Evolutionary conservation across 2,888 invertebrate species (phyloP), one percentile per base, ranked within the genome.

Genomic region (Eumacrocentrus americanus): DNA sequence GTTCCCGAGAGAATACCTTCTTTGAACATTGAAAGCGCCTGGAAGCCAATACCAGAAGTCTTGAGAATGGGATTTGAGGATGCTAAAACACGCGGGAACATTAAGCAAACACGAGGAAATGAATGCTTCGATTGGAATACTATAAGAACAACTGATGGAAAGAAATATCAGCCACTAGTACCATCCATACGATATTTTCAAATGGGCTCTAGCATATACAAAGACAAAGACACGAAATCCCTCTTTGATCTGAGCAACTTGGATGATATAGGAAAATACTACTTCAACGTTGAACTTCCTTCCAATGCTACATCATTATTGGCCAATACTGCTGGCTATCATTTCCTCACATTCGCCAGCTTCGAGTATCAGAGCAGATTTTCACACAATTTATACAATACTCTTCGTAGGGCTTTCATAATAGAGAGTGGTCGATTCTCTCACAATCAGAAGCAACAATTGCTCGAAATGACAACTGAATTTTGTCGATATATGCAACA

Each of bases 1-100:
- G 81, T 81, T 0, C 81, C 81, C 2, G 80, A 81, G 56, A 75
- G 70, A 56, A 72, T 80, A 52, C 66, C 69, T 11, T 67, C 78
- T 4, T 68, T 77, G 51, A 79, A 79, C 51, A 65, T 79, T 55
- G 78, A 78, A 67, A 78, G 74, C 58, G 70, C 72, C 9, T 80
- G 80, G 80, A 75, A 66, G 48, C 69, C 76, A 3, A 69, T 80
- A 38, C 73, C 77, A 9, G 75, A 78, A 58, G 37, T 38, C 20
- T 57, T 81, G 6, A 64, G 70, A 48, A 11, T 59, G 29, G 69
- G 70, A 44, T 72, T 81, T 48, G 71, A 77, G 61, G 67, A 69
- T 52, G 78, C 75, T 2, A 74, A 68, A 59, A 59, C 66, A 48
- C 71, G 80, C 18, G 58, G 59, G 1, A 66, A 68, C 20, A 25